Evolutionary conservation across 2,113 vertebrate genomes (phyloP), one percentile per base, ranked within the genome.

Genomic region (Proteles cristata): DNA sequence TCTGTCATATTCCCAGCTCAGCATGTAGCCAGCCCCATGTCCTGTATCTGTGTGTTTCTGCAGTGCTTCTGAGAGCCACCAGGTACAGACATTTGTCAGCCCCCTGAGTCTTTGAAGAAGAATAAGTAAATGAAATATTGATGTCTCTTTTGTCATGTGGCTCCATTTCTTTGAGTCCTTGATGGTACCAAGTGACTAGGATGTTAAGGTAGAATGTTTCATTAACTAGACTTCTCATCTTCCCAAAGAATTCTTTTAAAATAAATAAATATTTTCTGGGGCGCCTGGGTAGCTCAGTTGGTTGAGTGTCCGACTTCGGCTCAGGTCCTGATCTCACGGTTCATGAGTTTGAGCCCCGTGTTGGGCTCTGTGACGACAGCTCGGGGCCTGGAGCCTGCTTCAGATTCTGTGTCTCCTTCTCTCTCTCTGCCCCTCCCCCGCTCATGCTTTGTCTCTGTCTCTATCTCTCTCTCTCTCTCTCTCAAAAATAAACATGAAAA

Each of bases 11-110:
- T 39, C 17, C 17, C 35, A 61, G 39, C 15, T 74, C 26, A 74
- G 86, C 11, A 0, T 7, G 7, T 11, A 6, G 39, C 82, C 3
- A 11, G 14, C 11, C n/a, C 7, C 35, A 3, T 11, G 4, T 25
- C 39, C 9, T 79, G 0, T 3, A 6, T 33, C 33, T 86, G 31
- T 10, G 11, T 79, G 6, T 63, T 35, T 61, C 71, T 84, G 53
- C 10, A 11, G 28, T n/a, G 19, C 83, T 89, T 77, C 39, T 48
- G 74, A 35, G 9, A 66, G 33, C 43, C 82, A 26, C 45, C 53
- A 45, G 0, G 26, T 12, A 39, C 0, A 55, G 39, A 87, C 1
- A 4, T 31, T 19, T 66, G 26, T 35, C 5, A 23, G 65, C 19
- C 12, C 3, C 25, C 10, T 65, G 63, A 55, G 63, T 76, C 80